Evolutionary conservation across 2,888 invertebrate genomes (phyloP).

Genomic region (Drosophila quasianomalipes): DNA sequence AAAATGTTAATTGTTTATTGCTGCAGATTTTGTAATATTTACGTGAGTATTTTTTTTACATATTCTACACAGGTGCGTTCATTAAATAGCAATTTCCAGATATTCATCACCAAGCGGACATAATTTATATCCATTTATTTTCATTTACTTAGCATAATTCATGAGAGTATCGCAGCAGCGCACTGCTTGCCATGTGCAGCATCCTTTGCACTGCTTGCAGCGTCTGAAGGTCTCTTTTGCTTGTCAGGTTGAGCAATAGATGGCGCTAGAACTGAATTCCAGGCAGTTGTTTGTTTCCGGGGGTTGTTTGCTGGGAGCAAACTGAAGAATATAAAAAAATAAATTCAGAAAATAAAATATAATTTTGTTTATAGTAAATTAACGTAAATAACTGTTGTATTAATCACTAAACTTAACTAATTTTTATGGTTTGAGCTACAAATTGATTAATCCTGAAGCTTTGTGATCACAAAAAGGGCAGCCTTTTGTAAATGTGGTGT

Average conservation of each 20-base stretch:
- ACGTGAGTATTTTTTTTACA: constrained; percentile 11
- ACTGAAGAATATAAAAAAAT: not conserved
- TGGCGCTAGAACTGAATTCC: constrained; percentile 48
- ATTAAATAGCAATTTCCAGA: constrained; percentile 3
- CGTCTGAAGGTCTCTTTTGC: constrained; percentile 2
- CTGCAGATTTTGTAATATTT: constrained; percentile 17
- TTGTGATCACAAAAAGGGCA: not conserved
- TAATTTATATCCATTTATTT: constrained; percentile 14
- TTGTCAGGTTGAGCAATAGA: constrained; percentile 52
- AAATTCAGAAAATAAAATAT: not conserved
- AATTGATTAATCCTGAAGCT: not conserved
- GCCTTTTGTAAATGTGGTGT: not conserved
- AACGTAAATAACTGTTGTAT: not conserved
- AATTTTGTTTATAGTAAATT: not conserved
- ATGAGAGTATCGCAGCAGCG: constrained; percentile 3
- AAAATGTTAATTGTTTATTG: constrained; percentile 56
- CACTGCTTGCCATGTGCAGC: constrained; percentile 63
- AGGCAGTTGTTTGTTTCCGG: not conserved
- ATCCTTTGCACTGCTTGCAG: constrained; percentile 66
- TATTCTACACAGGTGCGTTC: constrained; percentile 16
- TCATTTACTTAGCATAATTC: not conserved
- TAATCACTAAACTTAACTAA: not conserved
- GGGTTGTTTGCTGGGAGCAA: not conserved
- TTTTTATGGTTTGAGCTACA: not conserved
- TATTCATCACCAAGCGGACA: not conserved